Percentiles rank a stretch among this genome's conserved stretches.
Evolutionary conservation across 2,113 vertebrate species (phyloP).

Genomic region (Setophaga coronata): DNA sequence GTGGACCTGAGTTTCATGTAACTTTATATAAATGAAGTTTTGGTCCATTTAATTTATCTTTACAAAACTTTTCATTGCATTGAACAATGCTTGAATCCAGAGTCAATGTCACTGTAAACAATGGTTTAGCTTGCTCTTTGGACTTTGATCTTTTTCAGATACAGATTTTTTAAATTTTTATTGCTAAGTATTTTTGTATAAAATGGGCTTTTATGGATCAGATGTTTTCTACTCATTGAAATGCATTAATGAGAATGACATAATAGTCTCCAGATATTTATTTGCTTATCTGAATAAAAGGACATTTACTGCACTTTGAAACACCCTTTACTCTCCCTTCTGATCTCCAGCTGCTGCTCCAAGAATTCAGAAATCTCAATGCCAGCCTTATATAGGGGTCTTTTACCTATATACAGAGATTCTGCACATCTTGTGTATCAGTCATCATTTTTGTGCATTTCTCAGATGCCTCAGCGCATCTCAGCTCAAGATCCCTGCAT

Average conservation of each 20-base stretch:
- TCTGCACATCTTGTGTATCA: background rate
- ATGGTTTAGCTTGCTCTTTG: background rate
- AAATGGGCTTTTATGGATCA: background rate
- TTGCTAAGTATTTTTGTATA: background rate
- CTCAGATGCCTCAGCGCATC: background rate
- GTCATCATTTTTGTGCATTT: background rate
- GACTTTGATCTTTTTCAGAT: background rate
- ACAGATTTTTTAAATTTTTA: background rate
- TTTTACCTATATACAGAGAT: background rate
- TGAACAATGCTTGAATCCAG: background rate
- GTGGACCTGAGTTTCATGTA: background rate
- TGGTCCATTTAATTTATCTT: background rate
- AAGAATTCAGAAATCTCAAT: background rate
- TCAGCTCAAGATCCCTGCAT: background rate
- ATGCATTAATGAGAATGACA: background rate
- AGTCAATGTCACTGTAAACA: background rate
- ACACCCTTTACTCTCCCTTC: background rate
- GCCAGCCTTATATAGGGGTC: fast-evolving
- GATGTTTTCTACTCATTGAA: background rate
- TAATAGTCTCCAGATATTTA: background rate
- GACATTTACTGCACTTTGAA: background rate
- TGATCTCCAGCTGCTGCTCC: background rate
- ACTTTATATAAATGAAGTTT: background rate
- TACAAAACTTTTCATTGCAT: background rate
- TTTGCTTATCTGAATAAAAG: background rate